phyloP scores from a whole-genome alignment of 1,140 invertebrate genomes.

The Wiebesia pumilae region DNA sequence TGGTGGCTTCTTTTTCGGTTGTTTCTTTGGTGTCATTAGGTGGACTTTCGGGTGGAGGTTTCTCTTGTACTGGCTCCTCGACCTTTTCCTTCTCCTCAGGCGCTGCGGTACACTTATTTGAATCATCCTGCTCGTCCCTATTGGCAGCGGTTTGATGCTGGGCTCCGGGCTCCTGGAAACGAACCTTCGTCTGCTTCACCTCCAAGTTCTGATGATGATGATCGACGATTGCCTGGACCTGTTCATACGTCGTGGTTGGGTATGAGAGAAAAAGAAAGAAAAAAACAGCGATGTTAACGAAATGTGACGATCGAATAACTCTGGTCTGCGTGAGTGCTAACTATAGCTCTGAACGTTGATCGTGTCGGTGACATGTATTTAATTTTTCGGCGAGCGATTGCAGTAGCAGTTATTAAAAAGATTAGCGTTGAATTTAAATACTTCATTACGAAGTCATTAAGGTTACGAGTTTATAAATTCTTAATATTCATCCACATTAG shows the following conservation, averaged over 20 bases:
- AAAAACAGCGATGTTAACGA: neutral
- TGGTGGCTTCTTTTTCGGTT: slow-evolving; percentile 1
- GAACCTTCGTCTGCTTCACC: slow-evolving; percentile 87
- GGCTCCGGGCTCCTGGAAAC: slow-evolving; percentile 85
- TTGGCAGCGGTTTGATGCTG: slow-evolving; percentile 54
- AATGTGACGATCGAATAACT: neutral
- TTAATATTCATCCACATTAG: neutral
- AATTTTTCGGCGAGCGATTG: neutral
- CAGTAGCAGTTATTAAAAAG: neutral
- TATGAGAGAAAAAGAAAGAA: neutral
- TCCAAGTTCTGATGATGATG: slow-evolving; percentile 87
- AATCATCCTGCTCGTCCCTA: slow-evolving; percentile 56
- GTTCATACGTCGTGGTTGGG: neutral
- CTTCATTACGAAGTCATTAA: too few species aligned
- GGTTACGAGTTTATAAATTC: neutral
- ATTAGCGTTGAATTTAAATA: neutral
- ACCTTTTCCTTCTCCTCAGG: slow-evolving; percentile 60
- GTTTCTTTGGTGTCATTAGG: slow-evolving; percentile 10
- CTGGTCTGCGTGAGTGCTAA: slow-evolving; percentile 39
- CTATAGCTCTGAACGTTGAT: slow-evolving; percentile 12
- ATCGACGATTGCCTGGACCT: slow-evolving; percentile 95
- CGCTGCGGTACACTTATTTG: slow-evolving; percentile 53
- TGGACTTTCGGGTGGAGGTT: slow-evolving; percentile 62
- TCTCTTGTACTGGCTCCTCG: slow-evolving; percentile 63
- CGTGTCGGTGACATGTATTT: neutral